Base-by-base conservation (phyloP, 2,113 vertebrate genomes). In the Alexandromys fortis region DNA sequence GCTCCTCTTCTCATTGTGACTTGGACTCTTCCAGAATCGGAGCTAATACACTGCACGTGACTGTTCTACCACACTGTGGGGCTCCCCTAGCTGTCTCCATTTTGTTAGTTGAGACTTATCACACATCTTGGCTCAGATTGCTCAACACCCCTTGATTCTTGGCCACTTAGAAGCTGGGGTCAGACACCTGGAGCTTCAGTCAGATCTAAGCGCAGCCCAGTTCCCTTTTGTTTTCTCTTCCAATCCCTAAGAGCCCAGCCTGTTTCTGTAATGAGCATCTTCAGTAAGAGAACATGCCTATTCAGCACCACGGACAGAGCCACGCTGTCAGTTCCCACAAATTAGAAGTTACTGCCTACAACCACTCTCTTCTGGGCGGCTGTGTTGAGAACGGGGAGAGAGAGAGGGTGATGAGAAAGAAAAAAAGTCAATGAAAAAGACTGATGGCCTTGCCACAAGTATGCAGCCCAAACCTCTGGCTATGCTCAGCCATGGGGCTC, bases 291-390 rank as follows among this genome's bases (percentile, higher is more conserved):
- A 70, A 75, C n/a, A 28, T 33, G 88, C 83, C 75, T 90, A 73
- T 96, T 96, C 93, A 97, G 97, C 67, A 98, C 97, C 95, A 96
- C 0, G 93, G 97, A 97, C 94, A 97, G 97, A 95, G 93, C 14
- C 76, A n/a, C 0, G 6, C 63, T 58, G 79, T 86, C 86, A 24
- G 28, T 49, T 65, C 38, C 58, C 67, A 86, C 90, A 96, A 88
- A 96, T 96, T 7, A 94, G 87, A 82, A 83, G 70, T 90, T 73
- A 73, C 88, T 45, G 88, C 90, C 67, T 65, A 55, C 90, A 58
- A 55, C 90, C 35, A 5, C 14, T 70, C 75, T 58, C 49, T 22
- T 14, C 30, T 47, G 94, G 89, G 75, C 2, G 3, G 33, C 30
- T 1, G 38, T 55, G 87, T 28, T 63, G 45, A 73, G 76, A 90